Evolutionary conservation across 2,797 vertebrate genomes (phyloP), one percentile per base, ranked within the genome.

Genomic region (Heteromormyrus szaboi): DNA sequence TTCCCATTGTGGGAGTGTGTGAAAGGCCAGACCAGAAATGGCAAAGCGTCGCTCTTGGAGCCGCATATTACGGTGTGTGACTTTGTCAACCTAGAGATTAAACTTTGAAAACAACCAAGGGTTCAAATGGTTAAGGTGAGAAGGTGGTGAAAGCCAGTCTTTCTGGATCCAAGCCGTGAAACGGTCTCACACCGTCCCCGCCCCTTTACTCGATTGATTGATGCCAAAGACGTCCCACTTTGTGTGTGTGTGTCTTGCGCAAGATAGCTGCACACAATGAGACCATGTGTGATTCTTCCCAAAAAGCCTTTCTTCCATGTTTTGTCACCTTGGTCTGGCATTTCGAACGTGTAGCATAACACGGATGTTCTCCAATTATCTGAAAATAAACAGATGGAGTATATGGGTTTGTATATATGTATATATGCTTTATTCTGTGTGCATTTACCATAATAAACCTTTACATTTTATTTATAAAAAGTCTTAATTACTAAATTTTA

Each of bases 251-350:
- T 37, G 29, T 76, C 33, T 92, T 92, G 91, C 90, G 89, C 91
- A 93, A 92, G 89, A 90, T 83, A 88, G 88, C 68, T 85, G 29
- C 56, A 87, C 59, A 93, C 92, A 93, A 90, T 89, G 68, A 68
- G 59, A 87, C 92, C 91, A 92, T 93, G 17, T 44, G 17, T 79
- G 37, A 79, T 79, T 41, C 37, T 79, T 79, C 37, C 14, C 68
- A 76, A 1, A 41, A 76, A 72, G 25, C 68, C 72, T 79, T 76
- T 44, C 72, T 44, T 44, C 33, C 72, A 41, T 41, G 72, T 44
- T 79, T 37, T 19, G 72, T 19, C 72, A 6, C 72, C 37, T 44
- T 4, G 14, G 37, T n/a, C 12, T 79, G 72, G 37, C 72, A 44
- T 79, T 79, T 14, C 72, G 3, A 68, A 33, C 65, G 3, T 14